These are phyloP conservation scores for Pitangus sulphuratus DNA, from an alignment of 2,797 vertebrate species.

Conservation along the genomic window DNA sequence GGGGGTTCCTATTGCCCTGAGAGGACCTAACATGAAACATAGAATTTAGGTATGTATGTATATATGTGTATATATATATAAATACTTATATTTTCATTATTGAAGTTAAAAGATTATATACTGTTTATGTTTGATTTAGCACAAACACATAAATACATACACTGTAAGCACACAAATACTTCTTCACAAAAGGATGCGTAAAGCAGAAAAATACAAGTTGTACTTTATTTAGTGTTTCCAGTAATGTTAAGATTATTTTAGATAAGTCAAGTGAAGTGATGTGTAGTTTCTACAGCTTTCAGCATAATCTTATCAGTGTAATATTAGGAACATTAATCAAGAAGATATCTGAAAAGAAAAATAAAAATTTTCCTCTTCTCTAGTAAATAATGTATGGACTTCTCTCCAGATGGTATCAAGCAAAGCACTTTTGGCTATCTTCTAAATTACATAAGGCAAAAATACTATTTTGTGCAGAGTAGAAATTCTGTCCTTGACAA, in stretches of 20 bases:
- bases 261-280: not conserved
- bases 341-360: not conserved
- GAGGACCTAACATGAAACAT: not conserved
- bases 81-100: not conserved
- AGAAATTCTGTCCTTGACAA: not conserved
- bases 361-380: not conserved
- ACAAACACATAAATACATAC: not conserved
- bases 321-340: slow-evolving; percentile 9
- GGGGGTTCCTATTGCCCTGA: not conserved
- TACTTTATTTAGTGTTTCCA: not conserved
- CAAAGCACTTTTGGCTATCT: not conserved
- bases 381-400: not conserved
- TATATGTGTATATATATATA: not conserved
- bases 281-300: not conserved
- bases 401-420: not conserved
- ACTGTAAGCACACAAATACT: not conserved
- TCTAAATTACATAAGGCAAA: not conserved
- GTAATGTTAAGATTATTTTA: not conserved
- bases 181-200: not conserved
- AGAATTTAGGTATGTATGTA: not conserved
- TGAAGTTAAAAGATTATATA: not conserved
- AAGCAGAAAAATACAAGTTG: not conserved
- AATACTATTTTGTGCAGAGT: not conserved
- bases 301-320: not conserved
- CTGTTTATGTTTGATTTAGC: not conserved